Conservation (phyloP, 2,888 invertebrate species). For the Mimachlamys varia region DNA sequence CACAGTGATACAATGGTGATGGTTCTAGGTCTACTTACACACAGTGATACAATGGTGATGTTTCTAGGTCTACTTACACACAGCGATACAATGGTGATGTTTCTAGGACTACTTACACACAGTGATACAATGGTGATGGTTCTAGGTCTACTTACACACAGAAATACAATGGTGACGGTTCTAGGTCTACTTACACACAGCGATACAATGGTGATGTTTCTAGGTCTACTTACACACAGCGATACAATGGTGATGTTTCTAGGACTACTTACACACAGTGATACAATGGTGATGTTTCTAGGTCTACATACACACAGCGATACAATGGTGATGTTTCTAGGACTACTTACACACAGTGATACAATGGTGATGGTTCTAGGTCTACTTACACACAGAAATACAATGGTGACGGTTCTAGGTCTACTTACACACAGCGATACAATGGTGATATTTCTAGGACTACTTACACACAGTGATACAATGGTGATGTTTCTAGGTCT, state of each 20-base stretch:
- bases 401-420: slow-evolving; percentile 81
- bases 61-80: slow-evolving; percentile 76
- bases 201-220: slow-evolving; percentile 82
- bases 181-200: slow-evolving; percentile 78
- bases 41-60: slow-evolving; percentile 82
- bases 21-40: slow-evolving; percentile 74
- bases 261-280: slow-evolving; percentile 78
- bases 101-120: slow-evolving; percentile 77
- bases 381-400: slow-evolving; percentile 80
- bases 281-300: slow-evolving; percentile 82
- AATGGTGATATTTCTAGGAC: slow-evolving; percentile 80
- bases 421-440: slow-evolving; percentile 81
- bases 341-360: slow-evolving; percentile 80
- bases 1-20: too few species aligned
- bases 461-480: slow-evolving; percentile 81
- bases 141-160: slow-evolving; percentile 77
- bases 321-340: slow-evolving; percentile 82
- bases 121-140: slow-evolving; percentile 82
- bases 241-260: slow-evolving; percentile 82
- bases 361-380: slow-evolving; percentile 82
- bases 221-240: slow-evolving; percentile 78
- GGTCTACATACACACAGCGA: slow-evolving; percentile 79
- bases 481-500: slow-evolving; percentile 80
- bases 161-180: slow-evolving; percentile 82
- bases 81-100: slow-evolving; percentile 82